A percentile compares a stretch with the other conserved stretches of the same genome.
These are phyloP conservation scores for Stegophylla sp. DNA, from an alignment of 2,888 invertebrate species.

Conservation along the genomic window DNA sequence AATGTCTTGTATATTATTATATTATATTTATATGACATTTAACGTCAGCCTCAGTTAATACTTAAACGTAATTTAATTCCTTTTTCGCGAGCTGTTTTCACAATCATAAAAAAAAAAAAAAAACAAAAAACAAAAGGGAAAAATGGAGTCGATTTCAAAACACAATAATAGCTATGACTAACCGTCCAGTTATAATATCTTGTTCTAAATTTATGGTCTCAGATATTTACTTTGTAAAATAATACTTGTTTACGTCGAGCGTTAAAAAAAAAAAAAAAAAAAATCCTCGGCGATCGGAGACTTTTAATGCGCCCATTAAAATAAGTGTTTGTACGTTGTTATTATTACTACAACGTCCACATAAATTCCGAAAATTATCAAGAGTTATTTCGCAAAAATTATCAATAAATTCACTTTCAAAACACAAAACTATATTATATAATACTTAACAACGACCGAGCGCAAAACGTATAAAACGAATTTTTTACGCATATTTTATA, in stretches of 20 bases:
- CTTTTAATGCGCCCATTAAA: conserved; percentile 25
- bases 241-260: background rate
- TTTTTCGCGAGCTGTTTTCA: too few species aligned
- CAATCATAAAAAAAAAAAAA: too few species aligned
- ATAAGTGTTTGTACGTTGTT: background rate
- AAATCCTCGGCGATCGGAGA: background rate
- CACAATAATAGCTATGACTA: too few species aligned
- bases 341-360: too few species aligned
- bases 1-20: too few species aligned
- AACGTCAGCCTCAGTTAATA: background rate
- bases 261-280: conserved; percentile 9
- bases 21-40: too few species aligned
- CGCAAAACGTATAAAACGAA: background rate
- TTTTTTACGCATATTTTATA: background rate
- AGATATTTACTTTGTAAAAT: background rate
- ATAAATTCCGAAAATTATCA: conserved; percentile 4
- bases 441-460: background rate
- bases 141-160: too few species aligned
- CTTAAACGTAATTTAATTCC: background rate
- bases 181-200: background rate
- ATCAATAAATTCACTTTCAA: too few species aligned
- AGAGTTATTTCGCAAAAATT: background rate
- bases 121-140: too few species aligned
- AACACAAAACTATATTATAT: too few species aligned
- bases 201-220: background rate